Conservation (phyloP, 2,888 invertebrate species). For the Halictus quadricinctus region DNA sequence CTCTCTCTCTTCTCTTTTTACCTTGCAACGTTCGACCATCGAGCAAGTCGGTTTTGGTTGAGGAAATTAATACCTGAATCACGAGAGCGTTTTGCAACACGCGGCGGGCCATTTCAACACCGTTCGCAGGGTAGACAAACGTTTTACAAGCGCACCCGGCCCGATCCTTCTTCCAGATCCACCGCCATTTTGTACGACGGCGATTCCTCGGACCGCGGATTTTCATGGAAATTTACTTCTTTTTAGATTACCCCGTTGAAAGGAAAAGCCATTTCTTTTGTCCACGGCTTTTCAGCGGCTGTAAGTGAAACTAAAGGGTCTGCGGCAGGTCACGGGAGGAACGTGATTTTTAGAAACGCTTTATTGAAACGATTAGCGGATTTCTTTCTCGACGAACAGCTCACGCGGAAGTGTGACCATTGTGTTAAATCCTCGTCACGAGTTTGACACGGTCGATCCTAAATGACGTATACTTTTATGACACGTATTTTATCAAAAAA, state of each 20-base stretch:
- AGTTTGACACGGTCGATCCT: no score
- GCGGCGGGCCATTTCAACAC: not conserved
- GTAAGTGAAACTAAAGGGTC: not conserved
- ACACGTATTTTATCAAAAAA: no score
- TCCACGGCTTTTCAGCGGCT: not conserved
- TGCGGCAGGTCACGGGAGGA: not conserved
- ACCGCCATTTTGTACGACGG: not conserved
- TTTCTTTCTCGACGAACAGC: no score
- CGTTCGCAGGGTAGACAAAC: not conserved
- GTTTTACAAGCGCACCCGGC: not conserved
- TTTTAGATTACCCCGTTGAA: not conserved
- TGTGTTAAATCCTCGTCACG: no score
- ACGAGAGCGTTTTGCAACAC: not conserved
- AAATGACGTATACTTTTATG: no score
- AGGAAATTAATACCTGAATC: constrained; percentile 9
- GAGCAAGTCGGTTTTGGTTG: not conserved
- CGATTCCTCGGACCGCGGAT: not conserved
- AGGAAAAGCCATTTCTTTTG: not conserved
- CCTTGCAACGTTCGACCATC: not conserved
- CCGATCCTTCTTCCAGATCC: not conserved
- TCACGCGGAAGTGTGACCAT: no score
- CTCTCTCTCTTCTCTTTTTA: not conserved
- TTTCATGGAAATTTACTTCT: not conserved
- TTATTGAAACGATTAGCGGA: no score
- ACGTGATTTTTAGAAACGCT: not conserved